Conservation (phyloP, 1,140 invertebrate genomes). For the Episyrphus balteatus region DNA sequence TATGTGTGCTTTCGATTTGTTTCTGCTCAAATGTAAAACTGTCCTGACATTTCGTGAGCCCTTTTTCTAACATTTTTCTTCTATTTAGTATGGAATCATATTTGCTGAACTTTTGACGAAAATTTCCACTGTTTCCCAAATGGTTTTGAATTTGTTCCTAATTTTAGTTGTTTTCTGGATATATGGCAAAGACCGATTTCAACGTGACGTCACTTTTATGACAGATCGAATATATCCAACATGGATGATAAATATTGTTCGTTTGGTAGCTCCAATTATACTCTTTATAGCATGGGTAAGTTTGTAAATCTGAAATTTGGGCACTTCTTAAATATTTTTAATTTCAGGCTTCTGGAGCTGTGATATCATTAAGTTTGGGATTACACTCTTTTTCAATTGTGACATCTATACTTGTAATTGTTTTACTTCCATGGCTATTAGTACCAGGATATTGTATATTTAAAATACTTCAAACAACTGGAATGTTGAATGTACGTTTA, state of each 20-base stretch:
- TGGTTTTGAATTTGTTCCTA: constrained; percentile 58
- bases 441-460: constrained; percentile 5
- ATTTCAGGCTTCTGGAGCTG: too few species aligned
- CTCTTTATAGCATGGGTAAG: constrained; percentile 17
- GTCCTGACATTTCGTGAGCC: too few species aligned
- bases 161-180: constrained; percentile 60
- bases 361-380: too few species aligned
- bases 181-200: constrained; percentile 64
- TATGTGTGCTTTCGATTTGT: too few species aligned
- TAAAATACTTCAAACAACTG: too few species aligned
- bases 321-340: too few species aligned
- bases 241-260: constrained; percentile 25
- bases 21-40: too few species aligned
- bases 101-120: constrained; percentile 13
- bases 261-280: constrained; percentile 21
- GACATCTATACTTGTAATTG: too few species aligned
- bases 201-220: constrained; percentile 68
- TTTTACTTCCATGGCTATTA: too few species aligned
- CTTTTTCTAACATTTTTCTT: too few species aligned
- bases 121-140: constrained; percentile 54
- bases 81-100: constrained; percentile 15
- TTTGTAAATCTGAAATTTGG: too few species aligned
- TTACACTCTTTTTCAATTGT: too few species aligned
- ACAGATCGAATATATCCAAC: constrained; percentile 51
- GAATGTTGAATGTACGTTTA: not conserved